Evolutionary conservation across 2,797 vertebrate species (phyloP), one percentile per base, ranked within the genome.

Genomic region (Adrianichthys oophorus): DNA sequence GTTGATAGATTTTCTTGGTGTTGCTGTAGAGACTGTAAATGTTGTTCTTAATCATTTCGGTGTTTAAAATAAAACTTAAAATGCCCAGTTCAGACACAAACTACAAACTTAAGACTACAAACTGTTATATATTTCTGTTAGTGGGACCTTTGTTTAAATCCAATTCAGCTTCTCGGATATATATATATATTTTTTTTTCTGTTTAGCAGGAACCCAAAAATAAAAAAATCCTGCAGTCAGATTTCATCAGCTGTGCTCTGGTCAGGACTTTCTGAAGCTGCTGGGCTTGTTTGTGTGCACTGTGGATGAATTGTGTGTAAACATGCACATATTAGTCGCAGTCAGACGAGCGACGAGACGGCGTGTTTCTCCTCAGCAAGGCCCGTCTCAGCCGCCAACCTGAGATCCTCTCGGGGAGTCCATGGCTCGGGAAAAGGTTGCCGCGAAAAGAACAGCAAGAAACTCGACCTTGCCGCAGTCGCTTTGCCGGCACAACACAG

Each of bases 341-440:
- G n/a, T 17, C 52, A 48, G 41, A 29, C 23, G 40, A 13, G 23
- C 66, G 44, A 15, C 2, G 19, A 67, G 51, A 24, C 15, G 41
- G 5, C 1, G 45, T 73, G 71, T 83, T 78, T 64, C 62, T 72
- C 65, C 67, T 72, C 67, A 50, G 62, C 4, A 41, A 48, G 56
- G 48, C 62, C 59, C 29, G 14, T 65, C 54, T 63, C 62, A 19
- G 57, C 62, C 79, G 69, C 72, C 73, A 72, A 74, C 75, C 60
- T 64, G 50, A 74, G 77, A 78, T 73, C 74, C 76, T 80, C 67
- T 67, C 64, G 51, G 78, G 74, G 68, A 78, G 62, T 52, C 59
- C 70, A 70, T 72, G 71, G 26, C 56, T 70, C 73, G 66, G 65
- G 58, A 82, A 74, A 79, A 67, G 5, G 57, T 69, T 56, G 70